Conservation (phyloP, 2,888 invertebrate genomes). For the Hyposoter dolosus region DNA sequence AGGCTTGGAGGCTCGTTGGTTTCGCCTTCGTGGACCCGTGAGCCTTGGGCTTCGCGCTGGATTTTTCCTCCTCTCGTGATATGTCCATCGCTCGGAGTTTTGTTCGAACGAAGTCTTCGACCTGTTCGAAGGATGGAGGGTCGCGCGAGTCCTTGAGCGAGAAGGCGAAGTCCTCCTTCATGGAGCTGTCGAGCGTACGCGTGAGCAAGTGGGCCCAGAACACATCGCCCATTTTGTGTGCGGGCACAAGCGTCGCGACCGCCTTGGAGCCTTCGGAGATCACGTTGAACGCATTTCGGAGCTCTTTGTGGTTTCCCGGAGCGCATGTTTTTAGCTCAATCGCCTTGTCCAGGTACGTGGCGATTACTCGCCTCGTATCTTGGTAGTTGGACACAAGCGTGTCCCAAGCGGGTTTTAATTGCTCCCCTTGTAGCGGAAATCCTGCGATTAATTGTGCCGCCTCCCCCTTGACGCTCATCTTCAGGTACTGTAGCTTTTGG, state of each 20-base stretch:
- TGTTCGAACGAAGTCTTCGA: neutral
- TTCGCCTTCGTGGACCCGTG: no score
- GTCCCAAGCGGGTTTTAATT: neutral
- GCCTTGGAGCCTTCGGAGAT: neutral
- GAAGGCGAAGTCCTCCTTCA: neutral
- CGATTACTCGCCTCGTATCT: neutral
- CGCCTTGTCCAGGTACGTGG: neutral
- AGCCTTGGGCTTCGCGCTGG: no score
- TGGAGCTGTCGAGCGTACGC: neutral
- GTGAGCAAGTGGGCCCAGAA: neutral
- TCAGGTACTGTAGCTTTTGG: slow-evolving; percentile 27
- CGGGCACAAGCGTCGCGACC: neutral
- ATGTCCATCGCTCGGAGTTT: slow-evolving; percentile 12
- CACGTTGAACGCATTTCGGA: neutral
- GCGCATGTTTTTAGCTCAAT: neutral
- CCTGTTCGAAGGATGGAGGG: no score
- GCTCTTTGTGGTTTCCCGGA: neutral
- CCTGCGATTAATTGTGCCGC: neutral
- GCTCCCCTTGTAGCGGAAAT: neutral
- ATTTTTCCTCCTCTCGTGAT: neutral
- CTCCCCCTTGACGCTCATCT: neutral
- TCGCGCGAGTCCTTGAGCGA: neutral
- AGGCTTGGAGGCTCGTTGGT: no score
- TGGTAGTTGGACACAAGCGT: neutral
- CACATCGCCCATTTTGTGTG: neutral